phyloP scores from a whole-genome alignment of 2,888 invertebrate species.

The Germaria angustata region DNA sequence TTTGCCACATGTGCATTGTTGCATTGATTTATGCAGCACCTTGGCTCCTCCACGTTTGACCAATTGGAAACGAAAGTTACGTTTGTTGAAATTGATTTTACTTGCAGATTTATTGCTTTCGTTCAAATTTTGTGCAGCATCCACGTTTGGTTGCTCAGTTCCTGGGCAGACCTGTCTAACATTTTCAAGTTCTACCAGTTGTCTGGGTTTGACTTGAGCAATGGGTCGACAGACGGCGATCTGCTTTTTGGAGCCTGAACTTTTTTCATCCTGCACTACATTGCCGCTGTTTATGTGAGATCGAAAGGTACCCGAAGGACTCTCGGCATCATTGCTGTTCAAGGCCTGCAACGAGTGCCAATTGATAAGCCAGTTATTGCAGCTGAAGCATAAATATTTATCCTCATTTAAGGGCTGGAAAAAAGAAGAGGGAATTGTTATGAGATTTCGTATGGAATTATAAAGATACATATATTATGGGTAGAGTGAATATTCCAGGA shows the following conservation, averaged over 20 bases:
- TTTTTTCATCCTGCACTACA: constrained; percentile 58
- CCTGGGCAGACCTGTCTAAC: neutral
- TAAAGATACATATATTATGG: too few relatives aligned
- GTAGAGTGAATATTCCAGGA: too few relatives aligned
- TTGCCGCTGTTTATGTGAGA: constrained; percentile 74
- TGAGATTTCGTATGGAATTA: too few relatives aligned
- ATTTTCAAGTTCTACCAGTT: neutral
- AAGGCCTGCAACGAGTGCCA: constrained; percentile 79
- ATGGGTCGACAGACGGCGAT: constrained; percentile 66
- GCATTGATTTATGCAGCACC: constrained; percentile 68
- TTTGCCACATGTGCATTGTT: constrained; percentile 72
- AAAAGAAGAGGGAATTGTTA: constrained; percentile 16
- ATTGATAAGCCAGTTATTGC: constrained; percentile 80
- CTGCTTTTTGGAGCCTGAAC: constrained; percentile 59
- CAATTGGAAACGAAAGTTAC: constrained; percentile 52
- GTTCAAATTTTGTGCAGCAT: neutral
- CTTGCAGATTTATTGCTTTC: constrained; percentile 24
- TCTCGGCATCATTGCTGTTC: constrained; percentile 78
- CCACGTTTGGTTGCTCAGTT: neutral
- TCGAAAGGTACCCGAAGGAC: constrained; percentile 75
- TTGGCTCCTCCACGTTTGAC: constrained; percentile 33
- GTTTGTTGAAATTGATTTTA: constrained; percentile 60
- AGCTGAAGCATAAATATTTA: constrained; percentile 79
- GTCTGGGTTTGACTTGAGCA: constrained; percentile 70
- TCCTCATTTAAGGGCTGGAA: constrained; percentile 79